These are phyloP conservation scores for Tetragnatha montana DNA, from an alignment of 2,888 invertebrate species.

Conservation along the genomic window DNA sequence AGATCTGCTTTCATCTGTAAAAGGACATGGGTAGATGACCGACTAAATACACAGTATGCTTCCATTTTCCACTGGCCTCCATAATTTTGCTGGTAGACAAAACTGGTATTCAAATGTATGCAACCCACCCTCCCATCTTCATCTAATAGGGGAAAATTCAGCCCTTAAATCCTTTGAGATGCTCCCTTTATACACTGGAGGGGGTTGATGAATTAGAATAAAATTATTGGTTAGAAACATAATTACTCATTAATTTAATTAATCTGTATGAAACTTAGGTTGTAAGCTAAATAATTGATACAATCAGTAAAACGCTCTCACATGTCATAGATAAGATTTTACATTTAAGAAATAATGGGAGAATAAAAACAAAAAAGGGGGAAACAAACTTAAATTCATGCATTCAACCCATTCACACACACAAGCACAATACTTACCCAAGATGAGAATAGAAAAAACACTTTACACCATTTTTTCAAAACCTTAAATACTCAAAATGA, in stretches of 20 bases:
- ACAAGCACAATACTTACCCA: not conserved
- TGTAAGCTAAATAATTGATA: too few species aligned
- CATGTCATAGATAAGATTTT: not conserved
- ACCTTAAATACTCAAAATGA: not conserved
- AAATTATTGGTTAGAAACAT: too few species aligned
- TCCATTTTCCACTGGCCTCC: constrained; percentile 59
- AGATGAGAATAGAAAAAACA: not conserved
- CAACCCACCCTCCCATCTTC: not conserved
- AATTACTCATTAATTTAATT: too few species aligned
- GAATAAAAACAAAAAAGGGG: constrained; percentile 10
- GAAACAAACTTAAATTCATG: not conserved
- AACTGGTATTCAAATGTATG: not conserved
- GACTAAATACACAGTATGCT: constrained; percentile 37
- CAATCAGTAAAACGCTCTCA: too few species aligned
- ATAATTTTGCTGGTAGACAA: not conserved
- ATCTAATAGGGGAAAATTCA: not conserved
- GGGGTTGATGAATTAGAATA: too few species aligned
- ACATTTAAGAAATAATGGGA: not conserved
- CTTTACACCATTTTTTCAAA: not conserved
- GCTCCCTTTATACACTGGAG: too few species aligned
- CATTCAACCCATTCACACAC: constrained; percentile 10
- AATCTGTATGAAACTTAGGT: too few species aligned
- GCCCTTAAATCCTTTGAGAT: too few species aligned
- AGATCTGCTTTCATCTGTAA: constrained; percentile 68
- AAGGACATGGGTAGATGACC: constrained; percentile 68